Base-by-base conservation (phyloP, 2,113 vertebrate genomes). In the Amblyopsis rosae region DNA sequence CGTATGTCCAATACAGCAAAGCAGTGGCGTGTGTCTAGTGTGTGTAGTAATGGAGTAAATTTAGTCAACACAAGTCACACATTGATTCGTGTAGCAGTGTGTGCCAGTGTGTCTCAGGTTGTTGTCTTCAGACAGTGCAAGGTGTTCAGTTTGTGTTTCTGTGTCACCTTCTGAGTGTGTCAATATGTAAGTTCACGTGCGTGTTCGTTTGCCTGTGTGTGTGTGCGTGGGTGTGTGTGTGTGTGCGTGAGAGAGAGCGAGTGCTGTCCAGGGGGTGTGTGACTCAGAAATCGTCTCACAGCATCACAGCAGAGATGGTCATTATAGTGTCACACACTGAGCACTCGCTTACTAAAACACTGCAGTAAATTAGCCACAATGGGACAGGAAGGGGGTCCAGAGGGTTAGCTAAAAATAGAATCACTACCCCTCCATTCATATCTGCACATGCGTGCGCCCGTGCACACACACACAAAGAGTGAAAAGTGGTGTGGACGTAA, bases 331-430 rank as follows among this genome's bases (percentile, higher is more conserved):
- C 89, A 84, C 87, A 88, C 89, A 86, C 81, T 70, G 71, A 67
- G 12, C 78, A 79, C 87, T 88, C 88, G 80, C 90, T 90, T 90
- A 87, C 86, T 88, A 87, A 91, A 91, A 90, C 87, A 88, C 86
- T 82, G 80, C 80, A 73, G 86, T 82, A 86, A 89, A 87, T 87
- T 87, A 86, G 87, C 75, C 73, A 59, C 75, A 82, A 83, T 76
- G 73, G 80, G 70, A 61, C 45, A 61, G 32, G 62, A 15, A 55
- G 61, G 57, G 35, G 11, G 57, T 17, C 10, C 12, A 6, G 35
- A n/a, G 55, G 55, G 7, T 19, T 32, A 55, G 3, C 65, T 90
- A 88, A 84, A 90, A 88, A 91, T 89, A 90, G 88, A 81, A 81
- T 62, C 55, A 17, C 55, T 19, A 9, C 17, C 12, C 59, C 46